Base-by-base conservation (phyloP, 2,797 vertebrate genomes). In the Phalanger gymnotis region DNA sequence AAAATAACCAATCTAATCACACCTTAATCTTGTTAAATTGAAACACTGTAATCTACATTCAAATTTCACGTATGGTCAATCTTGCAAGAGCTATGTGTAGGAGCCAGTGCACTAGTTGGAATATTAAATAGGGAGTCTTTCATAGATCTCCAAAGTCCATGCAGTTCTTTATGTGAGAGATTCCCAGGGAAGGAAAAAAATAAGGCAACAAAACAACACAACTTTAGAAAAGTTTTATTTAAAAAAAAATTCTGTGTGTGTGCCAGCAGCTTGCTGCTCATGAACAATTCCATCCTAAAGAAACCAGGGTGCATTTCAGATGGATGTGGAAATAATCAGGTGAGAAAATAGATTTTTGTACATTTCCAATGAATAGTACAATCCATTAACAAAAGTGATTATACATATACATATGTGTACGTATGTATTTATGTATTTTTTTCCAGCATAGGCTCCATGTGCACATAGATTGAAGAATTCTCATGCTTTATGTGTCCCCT, bases 21-120 rank as follows among this genome's bases (percentile, higher is more conserved):
- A 98, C 95, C 96, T 98, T 97, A 97, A 96, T 97, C 97, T 97
- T 96, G 96, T 97, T 97, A 97, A 97, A 93, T 96, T 73, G 94
- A 97, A 98, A 95, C 96, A 96, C 91, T 96, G 58, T 96, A 94
- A 96, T 97, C 96, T 96, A 96, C 96, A 97, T 98, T 97, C 95
- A 96, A 92, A 98, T 98, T 97, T 96, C 94, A 97, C 94, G 96
- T 97, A 93, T 96, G 97, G 96, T 96, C 97, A 96, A 1, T 96
- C 96, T 97, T 97, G 92, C 47, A 81, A 96, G 95, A 96, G 56
- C 73, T 87, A 25, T 40, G 55, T 90, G 54, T 61, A 96, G 92
- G 94, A 97, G 90, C 92, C 94, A 30, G 31, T 66, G 56, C 40
- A 51, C 73, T 91, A 87, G 81, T 57, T 92, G 54, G 94, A 97